phyloP scores from a whole-genome alignment of 2,797 vertebrate species.

The Octomys mimax region DNA sequence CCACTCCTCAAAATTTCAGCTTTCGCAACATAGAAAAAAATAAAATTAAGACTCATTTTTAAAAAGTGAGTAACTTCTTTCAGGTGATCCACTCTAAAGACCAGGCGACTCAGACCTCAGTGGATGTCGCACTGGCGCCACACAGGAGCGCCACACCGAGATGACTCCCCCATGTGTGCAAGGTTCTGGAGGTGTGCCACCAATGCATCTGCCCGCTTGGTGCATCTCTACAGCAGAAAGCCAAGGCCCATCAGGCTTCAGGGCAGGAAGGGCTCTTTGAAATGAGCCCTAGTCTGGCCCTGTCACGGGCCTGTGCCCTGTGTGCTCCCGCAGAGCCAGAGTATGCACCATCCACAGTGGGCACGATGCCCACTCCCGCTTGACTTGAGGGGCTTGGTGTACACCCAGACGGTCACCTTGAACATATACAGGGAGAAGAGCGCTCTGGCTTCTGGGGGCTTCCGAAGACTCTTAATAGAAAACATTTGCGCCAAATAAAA shows the following conservation, averaged over 20 bases:
- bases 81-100: conserved; percentile 16
- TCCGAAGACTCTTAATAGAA: conserved; percentile 80
- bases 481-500: conserved; percentile 73
- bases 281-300: neutral
- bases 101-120: conserved; percentile 50
- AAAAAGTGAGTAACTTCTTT: neutral
- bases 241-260: conserved; percentile 38
- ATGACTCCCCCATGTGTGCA: neutral
- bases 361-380: neutral
- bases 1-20: conserved; percentile 46
- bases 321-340: accelerated
- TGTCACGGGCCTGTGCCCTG: neutral
- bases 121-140: conserved; percentile 12
- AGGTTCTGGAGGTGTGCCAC: conserved; percentile 70
- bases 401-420: neutral
- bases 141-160: conserved; percentile 17
- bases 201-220: conserved; percentile 58
- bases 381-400: neutral
- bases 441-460: conserved; percentile 68
- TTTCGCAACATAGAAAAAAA: neutral
- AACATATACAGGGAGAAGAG: conserved; percentile 55
- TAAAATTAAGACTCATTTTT: neutral
- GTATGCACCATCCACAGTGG: neutral
- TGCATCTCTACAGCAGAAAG: conserved; percentile 75
- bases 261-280: neutral